Evolutionary conservation across 2,888 invertebrate genomes (phyloP), one percentile per base, ranked within the genome.

Genomic region (Drosophila affinis): DNA sequence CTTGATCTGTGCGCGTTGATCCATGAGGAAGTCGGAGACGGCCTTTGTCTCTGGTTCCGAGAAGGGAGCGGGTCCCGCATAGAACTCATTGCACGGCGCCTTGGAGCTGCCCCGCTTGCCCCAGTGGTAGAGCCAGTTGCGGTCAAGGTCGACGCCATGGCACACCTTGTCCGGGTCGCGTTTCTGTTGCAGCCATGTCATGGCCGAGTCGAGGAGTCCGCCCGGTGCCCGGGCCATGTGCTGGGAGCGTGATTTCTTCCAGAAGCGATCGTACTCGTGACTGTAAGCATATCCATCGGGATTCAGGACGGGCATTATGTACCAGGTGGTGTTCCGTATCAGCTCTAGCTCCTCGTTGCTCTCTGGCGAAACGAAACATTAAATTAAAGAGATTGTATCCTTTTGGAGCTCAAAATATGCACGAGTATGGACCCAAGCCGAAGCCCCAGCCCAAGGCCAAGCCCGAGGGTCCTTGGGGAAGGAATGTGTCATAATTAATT

Each of bases 81-180:
- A 97, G 75, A 95, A 95, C 58, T 97, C 96, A 21, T 94, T 94
- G 87, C 97, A 97, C 0, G 95, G 95, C 1, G 95, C 94, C 87
- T 95, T 95, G 24, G 96, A 96, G 1, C 95, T 94, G 44, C 96
- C 96, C 74, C 93, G 93, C 79, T 94, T 94, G 53, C 94, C 94
- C 95, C 95, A 97, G 73, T 95, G 94, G 88, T 94, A 95, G 64
- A 94, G 94, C 94, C 96, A 97, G 91, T 97, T 97, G 77, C 96
- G 93, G 90, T 96, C 96, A 1, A 95, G 93, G 88, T 97, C 96
- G 0, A 95, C 96, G 0, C 97, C 97, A 47, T 94, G 93, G 90
- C 96, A 96, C 0, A 90, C 62, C 59, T 89, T 90, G 3, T 90
- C 85, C 0, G 79, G 75, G 1, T 68, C 64, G 9, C 89, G 83